phyloP scores from a whole-genome alignment of 2,113 vertebrate species.

The Odobenus rosmarus region DNA sequence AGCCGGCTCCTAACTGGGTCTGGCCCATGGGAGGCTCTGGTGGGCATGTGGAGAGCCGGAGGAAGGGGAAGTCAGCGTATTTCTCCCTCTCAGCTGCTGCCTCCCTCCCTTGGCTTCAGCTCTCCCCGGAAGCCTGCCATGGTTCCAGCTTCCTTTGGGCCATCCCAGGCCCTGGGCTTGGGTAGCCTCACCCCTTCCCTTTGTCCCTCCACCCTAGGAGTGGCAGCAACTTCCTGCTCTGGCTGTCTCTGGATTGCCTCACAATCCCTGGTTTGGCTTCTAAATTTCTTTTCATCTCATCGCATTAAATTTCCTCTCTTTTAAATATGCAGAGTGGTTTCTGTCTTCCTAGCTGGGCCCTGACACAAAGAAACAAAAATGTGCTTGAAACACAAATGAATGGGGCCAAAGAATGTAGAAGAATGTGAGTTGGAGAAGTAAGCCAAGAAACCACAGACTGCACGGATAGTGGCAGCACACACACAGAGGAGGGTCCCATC shows the following conservation, averaged over 20 bases:
- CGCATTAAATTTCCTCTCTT: conserved; percentile 48
- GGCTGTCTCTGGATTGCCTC: conserved; percentile 55
- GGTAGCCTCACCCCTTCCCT: background rate
- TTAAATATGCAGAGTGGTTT: conserved; percentile 40
- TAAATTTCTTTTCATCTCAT: conserved; percentile 61
- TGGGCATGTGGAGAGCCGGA: background rate
- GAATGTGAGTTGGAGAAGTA: background rate
- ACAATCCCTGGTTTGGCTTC: conserved; percentile 37
- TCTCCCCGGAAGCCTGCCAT: conserved; percentile 24
- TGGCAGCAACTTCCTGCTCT: conserved; percentile 53
- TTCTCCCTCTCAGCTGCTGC: background rate
- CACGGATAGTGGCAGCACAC: background rate
- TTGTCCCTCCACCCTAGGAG: conserved; percentile 64
- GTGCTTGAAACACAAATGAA: conserved; percentile 36
- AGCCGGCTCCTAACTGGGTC: background rate
- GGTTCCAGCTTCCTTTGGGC: conserved; percentile 49
- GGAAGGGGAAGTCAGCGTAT: background rate
- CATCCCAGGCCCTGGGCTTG: conserved; percentile 8
- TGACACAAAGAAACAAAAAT: conserved; percentile 35
- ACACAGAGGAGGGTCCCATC: rapidly evolving
- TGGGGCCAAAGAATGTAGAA: background rate
- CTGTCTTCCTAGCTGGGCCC: conserved; percentile 49
- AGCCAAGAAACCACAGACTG: background rate
- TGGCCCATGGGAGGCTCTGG: background rate
- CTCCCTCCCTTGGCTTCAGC: background rate